phyloP scores from a whole-genome alignment of 2,888 invertebrate genomes.

The Acrobasis repandana region DNA sequence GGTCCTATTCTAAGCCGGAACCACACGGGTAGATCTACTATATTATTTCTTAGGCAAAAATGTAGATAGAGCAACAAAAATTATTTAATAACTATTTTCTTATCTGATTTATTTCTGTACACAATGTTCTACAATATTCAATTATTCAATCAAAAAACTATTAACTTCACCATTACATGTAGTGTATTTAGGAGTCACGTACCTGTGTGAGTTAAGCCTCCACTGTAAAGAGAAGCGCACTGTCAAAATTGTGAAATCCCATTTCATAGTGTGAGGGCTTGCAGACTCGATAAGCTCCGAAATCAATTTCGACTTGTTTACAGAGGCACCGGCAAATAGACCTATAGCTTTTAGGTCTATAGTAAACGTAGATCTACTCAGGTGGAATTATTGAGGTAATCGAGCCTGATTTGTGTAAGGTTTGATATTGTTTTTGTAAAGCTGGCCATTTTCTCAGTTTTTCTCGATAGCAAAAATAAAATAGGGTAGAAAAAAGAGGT shows the following conservation, averaged over 20 bases:
- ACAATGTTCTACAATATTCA: no score
- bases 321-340: conserved; percentile 57
- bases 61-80: no score
- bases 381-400: conserved; percentile 10
- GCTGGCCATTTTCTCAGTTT: no score
- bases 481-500: no score
- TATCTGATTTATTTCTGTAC: no score
- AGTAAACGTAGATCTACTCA: not conserved
- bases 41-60: no score
- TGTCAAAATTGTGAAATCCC: conserved; percentile 34
- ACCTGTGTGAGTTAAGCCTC: conserved; percentile 17
- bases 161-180: not conserved
- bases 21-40: no score
- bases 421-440: no score
- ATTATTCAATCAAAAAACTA: no score
- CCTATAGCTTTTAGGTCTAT: conserved; percentile 34
- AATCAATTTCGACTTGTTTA: conserved; percentile 73
- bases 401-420: not conserved
- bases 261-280: conserved; percentile 28
- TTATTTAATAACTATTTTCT: no score
- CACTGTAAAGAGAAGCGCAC: conserved; percentile 18
- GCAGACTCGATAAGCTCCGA: conserved; percentile 59
- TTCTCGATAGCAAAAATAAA: no score
- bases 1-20: no score
- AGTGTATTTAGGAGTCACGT: not conserved